These are phyloP conservation scores for Selene dorsalis DNA, from an alignment of 2,797 vertebrate species.

Conservation along the genomic window DNA sequence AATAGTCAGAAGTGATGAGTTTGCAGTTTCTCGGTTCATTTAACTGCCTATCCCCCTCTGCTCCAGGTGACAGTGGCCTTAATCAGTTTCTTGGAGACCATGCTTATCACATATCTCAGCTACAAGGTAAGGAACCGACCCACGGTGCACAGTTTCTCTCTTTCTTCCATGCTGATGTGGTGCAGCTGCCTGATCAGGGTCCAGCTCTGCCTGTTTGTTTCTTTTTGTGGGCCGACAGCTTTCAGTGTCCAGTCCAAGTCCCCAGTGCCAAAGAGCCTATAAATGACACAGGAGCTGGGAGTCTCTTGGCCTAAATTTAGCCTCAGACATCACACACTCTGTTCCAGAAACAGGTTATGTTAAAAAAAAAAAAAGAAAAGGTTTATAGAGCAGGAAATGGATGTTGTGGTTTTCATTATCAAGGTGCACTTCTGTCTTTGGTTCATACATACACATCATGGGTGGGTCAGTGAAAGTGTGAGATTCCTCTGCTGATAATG, in stretches of 20 bases:
- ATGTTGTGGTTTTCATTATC: conserved; percentile 1
- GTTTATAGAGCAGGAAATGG: neutral
- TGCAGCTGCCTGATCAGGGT: conserved; percentile 25
- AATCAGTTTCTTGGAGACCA: conserved; percentile 90
- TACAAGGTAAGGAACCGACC: conserved; percentile 84
- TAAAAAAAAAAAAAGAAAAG: neutral
- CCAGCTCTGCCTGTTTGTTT: conserved; percentile 3
- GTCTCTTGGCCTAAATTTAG: conserved; percentile 8
- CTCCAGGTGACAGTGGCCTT: conserved; percentile 89
- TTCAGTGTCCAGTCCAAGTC: conserved; percentile 1
- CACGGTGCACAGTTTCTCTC: neutral
- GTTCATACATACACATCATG: neutral
- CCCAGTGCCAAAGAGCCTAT: neutral
- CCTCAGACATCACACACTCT: neutral
- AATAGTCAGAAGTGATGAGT: conserved; percentile 23
- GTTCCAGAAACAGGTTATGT: neutral
- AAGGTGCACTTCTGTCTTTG: neutral
- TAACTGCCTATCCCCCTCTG: conserved; percentile 35
- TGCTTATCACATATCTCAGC: conserved; percentile 90
- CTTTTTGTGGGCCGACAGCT: neutral
- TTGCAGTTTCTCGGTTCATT: conserved; percentile 40
- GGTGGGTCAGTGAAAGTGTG: neutral
- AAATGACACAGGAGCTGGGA: neutral
- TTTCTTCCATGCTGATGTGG: conserved; percentile 24
- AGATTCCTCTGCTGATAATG: neutral